Base-by-base conservation (phyloP, 2,888 invertebrate species). In the Elaeidobius kamerunicus region DNA sequence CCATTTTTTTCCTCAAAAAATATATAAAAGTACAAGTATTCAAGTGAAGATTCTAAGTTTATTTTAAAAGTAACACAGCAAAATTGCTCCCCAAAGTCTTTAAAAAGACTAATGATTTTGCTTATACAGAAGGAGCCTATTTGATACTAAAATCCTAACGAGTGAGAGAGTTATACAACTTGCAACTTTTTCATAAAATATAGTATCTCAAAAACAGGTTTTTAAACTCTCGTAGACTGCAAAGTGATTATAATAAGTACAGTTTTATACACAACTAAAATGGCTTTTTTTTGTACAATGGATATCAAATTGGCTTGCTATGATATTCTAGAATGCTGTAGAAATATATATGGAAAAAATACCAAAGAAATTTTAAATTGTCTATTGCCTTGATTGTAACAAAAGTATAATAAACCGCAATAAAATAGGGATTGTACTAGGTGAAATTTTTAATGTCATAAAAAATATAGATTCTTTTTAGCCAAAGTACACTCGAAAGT, bases 61-160 rank as follows among this genome's bases (percentile, higher is more conserved):
- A 43, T 32, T 43, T 18, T 40, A 23, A 35, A 44, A 23, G 18
- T n/a, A 44, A 44, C 32, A 44, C 16, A 30, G 30, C n/a, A 23
- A 44, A 35, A 48, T 53, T 53, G 47, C 47, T 42, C 47, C 18
- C 43, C 16, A n/a, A 23, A 14, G 43, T 36, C 38, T 50, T 50
- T 12, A 51, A 36, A 40, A 45, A 44, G 23, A 38, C 28, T 11
- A 12, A 17, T 18, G 23, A 28, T 32, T 12, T 32, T 42, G 1
- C 12, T 18, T 14, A 39, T 19, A 39, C 2, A 32, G 28, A 43
- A 43, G 43, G 43, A 43, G 16, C 32, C 17, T 28, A 30, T 11
- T 44, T 12, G 34, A 44, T 27, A 39, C 47, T 39, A 47, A 41
- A 52, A 41, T 34, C 46, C 36, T 52, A 42, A 47, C 30, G 46